A percentile compares a stretch with the other conserved stretches of the same genome.
phyloP scores from a whole-genome alignment of 2,113 vertebrate species.

The Seriola dumerili region DNA sequence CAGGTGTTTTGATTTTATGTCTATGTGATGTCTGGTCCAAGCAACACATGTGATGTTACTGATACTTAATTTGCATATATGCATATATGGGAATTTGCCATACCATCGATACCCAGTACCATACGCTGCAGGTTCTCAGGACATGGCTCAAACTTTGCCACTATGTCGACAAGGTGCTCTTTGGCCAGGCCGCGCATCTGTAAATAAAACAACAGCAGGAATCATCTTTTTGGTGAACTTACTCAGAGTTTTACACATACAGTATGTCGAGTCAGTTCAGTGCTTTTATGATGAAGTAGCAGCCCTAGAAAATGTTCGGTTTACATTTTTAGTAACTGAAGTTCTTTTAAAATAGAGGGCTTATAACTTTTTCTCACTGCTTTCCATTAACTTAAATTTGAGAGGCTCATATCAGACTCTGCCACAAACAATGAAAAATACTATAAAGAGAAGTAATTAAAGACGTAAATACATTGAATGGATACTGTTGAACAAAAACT shows the following conservation, averaged over 20 bases:
- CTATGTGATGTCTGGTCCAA: neutral
- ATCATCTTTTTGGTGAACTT: neutral
- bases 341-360: neutral
- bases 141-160: conserved; percentile 93
- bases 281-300: neutral
- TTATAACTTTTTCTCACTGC: no score
- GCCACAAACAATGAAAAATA: no score
- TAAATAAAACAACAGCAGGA: conserved; percentile 23
- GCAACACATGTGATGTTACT: neutral
- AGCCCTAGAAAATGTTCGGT: neutral
- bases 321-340: neutral
- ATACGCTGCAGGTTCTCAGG: conserved; percentile 88
- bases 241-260: neutral
- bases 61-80: neutral
- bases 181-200: conserved; percentile 89
- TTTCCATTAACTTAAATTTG: no score
- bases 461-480: neutral
- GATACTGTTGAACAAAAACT: neutral
- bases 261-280: neutral
- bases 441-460: no score
- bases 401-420: no score
- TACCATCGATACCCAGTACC: conserved; percentile 94
- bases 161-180: conserved; percentile 89
- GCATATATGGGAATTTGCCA: conserved; percentile 24
- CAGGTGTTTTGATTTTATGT: neutral